Base-by-base conservation (phyloP, 2,797 vertebrate species). In the Graptemys geographica region DNA sequence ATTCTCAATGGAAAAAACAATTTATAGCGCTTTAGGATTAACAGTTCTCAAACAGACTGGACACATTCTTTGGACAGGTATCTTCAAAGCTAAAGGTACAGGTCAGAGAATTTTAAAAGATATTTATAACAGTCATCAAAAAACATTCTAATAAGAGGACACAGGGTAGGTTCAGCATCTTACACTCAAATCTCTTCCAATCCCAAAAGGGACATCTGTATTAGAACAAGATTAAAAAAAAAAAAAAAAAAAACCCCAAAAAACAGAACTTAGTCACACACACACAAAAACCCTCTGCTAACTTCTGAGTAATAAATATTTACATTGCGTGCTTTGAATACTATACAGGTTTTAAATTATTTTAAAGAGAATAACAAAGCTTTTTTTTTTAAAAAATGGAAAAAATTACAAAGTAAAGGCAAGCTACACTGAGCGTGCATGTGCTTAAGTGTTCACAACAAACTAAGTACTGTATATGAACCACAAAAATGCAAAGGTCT, bases 331-430 rank as follows among this genome's bases (percentile, higher is more conserved):
- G 57, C 95, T 93, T 90, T 92, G 92, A 95, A 96, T 79, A 81
- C 96, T 95, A 86, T 82, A 96, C 94, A 98, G 93, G 88, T 93
- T 96, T 98, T 95, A 97, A 97, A 97, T 95, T 92, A 94, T 78
- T 87, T 85, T 95, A 86, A 97, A 89, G 93, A 85, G 87, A 94
- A 65, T 90, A 96, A 96, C 88, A 94, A 96, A 95, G 90, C 19
- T 91, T 93, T 88, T 86, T 78, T 91, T 76, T 91, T 93, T 88
- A 89, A 62, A 95, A 86, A 19, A 0, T 4, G 12, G 3, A 25
- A 76, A 52, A 88, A 81, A 81, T 62, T 31, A 88, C 88, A 94
- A 85, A 92, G 95, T 93, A 92, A 94, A 88, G 49, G 91, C 87
- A 82, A 95, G 87, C 86, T 41, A 62, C 79, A 49, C 28, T 0